A percentile compares a stretch with the other conserved stretches of the same genome.
Conservation (phyloP, 1,140 invertebrate genomes). For the Drosophila sp. region DNA sequence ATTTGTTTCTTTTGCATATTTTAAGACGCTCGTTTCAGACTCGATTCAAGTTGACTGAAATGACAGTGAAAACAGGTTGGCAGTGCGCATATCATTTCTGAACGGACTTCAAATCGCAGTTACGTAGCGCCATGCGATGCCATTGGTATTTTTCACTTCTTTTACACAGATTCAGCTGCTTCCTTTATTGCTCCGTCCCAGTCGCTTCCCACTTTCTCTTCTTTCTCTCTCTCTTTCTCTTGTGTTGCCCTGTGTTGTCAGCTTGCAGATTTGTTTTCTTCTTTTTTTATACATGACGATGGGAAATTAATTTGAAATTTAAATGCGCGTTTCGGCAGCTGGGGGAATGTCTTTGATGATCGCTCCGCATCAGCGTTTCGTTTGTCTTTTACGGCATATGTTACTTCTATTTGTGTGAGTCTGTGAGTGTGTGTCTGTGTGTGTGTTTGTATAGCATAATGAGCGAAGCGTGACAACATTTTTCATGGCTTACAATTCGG, state of each 20-base stretch:
- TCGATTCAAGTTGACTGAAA: slow-evolving; percentile 34
- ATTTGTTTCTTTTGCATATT: slow-evolving; percentile 78
- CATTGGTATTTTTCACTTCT: slow-evolving; percentile 52
- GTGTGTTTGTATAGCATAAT: slow-evolving; percentile 50
- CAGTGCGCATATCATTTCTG: slow-evolving; percentile 68
- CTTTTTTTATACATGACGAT: slow-evolving; percentile 60
- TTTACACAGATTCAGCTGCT: slow-evolving; percentile 31
- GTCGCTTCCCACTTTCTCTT: neutral
- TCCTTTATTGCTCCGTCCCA: slow-evolving; percentile 45
- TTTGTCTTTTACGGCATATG: slow-evolving; percentile 42
- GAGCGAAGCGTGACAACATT: slow-evolving; percentile 53
- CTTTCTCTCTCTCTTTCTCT: slow-evolving; percentile 6
- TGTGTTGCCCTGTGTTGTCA: slow-evolving; percentile 60
- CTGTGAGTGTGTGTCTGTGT: slow-evolving; percentile 8
- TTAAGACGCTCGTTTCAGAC: slow-evolving; percentile 56
- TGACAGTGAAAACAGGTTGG: slow-evolving; percentile 78
- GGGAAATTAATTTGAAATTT: slow-evolving; percentile 84
- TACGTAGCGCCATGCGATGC: too few relatives aligned
- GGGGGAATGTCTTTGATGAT: slow-evolving; percentile 64
- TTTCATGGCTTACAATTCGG: slow-evolving; percentile 22
- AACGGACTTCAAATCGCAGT: slow-evolving; percentile 33
- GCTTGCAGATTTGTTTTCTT: slow-evolving; percentile 71
- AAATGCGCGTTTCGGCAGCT: slow-evolving; percentile 72
- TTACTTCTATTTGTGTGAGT: slow-evolving; percentile 36
- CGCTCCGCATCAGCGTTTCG: slow-evolving; percentile 30